These are phyloP conservation scores for Hedychridium roseum DNA, from an alignment of 2,888 invertebrate species.

Conservation along the genomic window DNA sequence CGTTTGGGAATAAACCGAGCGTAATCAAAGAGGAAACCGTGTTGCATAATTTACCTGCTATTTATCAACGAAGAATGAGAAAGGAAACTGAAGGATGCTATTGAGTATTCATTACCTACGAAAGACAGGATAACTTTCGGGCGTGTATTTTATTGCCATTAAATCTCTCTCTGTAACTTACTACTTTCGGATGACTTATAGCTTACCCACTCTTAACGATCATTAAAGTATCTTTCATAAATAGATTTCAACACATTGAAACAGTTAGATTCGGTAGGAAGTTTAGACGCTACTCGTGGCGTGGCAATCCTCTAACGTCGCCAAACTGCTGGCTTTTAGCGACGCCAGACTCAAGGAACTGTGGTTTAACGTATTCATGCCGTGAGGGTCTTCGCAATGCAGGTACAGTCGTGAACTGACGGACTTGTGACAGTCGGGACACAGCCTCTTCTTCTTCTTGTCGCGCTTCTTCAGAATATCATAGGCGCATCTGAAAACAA, in stretches of 20 bases:
- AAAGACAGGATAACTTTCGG: no score
- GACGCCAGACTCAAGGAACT: slow-evolving; percentile 65
- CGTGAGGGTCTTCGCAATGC: slow-evolving; percentile 64
- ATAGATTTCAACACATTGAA: slow-evolving; percentile 18
- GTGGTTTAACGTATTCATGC: slow-evolving; percentile 60
- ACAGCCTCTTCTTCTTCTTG: slow-evolving; percentile 72
- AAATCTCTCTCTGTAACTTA: slow-evolving; percentile 31
- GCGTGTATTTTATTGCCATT: slow-evolving; percentile 43
- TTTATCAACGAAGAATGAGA: no score
- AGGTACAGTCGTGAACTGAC: slow-evolving; percentile 74
- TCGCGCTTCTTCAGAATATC: slow-evolving; percentile 72
- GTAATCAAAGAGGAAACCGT: no score
- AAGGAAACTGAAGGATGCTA: no score
- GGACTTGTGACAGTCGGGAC: slow-evolving; percentile 77
- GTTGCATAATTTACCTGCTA: no score
- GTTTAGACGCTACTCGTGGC: slow-evolving; percentile 61
- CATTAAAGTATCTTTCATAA: slow-evolving; percentile 21
- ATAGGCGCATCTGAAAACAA: slow-evolving; percentile 70
- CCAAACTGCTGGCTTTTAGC: slow-evolving; percentile 60
- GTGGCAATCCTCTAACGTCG: slow-evolving; percentile 61
- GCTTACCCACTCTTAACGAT: slow-evolving; percentile 16
- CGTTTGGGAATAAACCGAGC: no score
- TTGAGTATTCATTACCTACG: no score
- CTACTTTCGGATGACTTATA: slow-evolving; percentile 15
- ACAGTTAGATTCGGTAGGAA: slow-evolving; percentile 6